Evolutionary conservation across 2,113 vertebrate species (phyloP).

Genomic region (Tragelaphus buxtoni): DNA sequence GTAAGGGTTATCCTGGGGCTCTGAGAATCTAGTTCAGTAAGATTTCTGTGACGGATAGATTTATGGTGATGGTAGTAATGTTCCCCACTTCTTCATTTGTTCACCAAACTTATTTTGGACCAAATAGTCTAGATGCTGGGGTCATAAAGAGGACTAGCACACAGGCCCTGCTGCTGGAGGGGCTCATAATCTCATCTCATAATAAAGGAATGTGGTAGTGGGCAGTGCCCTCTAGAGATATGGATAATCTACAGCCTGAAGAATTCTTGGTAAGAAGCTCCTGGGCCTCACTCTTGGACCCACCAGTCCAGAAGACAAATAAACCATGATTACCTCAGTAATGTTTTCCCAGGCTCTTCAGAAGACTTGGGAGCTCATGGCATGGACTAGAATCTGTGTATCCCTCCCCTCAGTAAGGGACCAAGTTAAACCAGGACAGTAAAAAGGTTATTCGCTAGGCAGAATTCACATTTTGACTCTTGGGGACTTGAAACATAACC

Average conservation of each 20-base stretch:
- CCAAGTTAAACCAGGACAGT: neutral
- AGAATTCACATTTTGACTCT: neutral
- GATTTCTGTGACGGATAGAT: neutral
- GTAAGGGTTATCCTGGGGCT: neutral
- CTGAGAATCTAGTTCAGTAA: neutral
- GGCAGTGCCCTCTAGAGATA: neutral
- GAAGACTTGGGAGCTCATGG: neutral
- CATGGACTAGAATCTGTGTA: neutral
- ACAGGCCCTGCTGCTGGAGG: neutral
- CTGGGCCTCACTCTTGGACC: neutral
- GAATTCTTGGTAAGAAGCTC: neutral
- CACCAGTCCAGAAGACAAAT: neutral
- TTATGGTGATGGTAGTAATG: neutral
- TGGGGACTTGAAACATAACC: neutral
- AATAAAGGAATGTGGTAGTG: neutral
- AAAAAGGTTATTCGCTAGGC: constrained; percentile 21
- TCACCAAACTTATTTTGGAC: neutral
- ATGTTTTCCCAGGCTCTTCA: neutral
- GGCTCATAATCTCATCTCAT: neutral
- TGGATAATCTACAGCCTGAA: neutral
- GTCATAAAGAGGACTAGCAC: neutral
- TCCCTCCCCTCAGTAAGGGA: neutral
- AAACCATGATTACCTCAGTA: neutral
- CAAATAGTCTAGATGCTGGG: neutral
- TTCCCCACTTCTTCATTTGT: neutral